A percentile compares a stretch with the other conserved stretches of the same genome.
These are phyloP conservation scores for Spodoptera frugiperda DNA, from an alignment of 1,140 invertebrate genomes.

Conservation along the genomic window DNA sequence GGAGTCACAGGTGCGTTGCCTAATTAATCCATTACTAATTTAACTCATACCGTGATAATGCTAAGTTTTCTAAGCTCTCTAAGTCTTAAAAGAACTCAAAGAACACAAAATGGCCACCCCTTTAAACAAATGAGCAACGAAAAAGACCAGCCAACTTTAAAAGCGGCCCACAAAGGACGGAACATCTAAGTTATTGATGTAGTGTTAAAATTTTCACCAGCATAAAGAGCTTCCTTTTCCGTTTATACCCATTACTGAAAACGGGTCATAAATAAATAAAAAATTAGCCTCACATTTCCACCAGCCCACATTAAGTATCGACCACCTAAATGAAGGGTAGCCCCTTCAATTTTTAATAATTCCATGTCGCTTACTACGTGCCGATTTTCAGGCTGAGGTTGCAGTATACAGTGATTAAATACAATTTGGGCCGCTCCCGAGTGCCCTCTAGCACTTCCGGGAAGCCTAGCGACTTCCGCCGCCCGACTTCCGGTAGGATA, in stretches of 20 bases:
- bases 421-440: conserved; percentile 74
- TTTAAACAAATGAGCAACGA: no score
- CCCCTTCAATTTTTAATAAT: conserved; percentile 52
- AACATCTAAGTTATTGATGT: neutral
- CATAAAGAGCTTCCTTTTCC: neutral
- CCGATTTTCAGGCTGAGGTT: conserved; percentile 45
- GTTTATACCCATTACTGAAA: conserved; percentile 7
- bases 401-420: conserved; percentile 70
- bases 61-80: no score
- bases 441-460: conserved; percentile 77
- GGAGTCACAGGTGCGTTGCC: no score
- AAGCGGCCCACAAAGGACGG: no score
- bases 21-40: no score
- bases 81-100: no score
- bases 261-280: conserved; percentile 33
- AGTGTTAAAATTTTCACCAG: neutral
- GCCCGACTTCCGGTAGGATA: conserved; percentile 76
- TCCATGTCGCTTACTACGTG: conserved; percentile 35
- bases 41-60: no score
- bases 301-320: conserved; percentile 26
- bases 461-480: conserved; percentile 81
- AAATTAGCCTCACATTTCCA: conserved; percentile 20
- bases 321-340: conserved; percentile 5
- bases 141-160: no score
- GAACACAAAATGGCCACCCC: no score